Evolutionary conservation across 2,888 invertebrate genomes (phyloP), one percentile per base, ranked within the genome.

Genomic region (Nomada hirtipes): DNA sequence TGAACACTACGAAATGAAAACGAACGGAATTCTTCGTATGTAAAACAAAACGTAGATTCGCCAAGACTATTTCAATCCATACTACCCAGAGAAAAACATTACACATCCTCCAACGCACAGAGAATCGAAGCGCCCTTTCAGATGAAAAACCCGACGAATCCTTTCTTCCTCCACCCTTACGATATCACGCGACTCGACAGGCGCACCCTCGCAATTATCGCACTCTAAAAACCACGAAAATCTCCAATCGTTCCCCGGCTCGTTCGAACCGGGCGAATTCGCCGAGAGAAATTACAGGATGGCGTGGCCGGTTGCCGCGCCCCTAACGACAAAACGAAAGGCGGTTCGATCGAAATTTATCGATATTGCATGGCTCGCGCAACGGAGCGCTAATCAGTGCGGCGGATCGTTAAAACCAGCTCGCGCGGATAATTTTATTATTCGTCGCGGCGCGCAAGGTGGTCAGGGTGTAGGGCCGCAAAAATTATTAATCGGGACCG

Each of bases 401-500:
- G n/a, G 26, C 29, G 10, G 65, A 44, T 53, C 29, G 23, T 50
- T 50, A 36, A 42, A 75, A n/a, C 23, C 13, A 13, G 26, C 26
- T 26, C 18, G 36, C 15, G 52, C 59, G 13, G 23, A 18, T 52
- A 53, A 77, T 77, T 74, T 77, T 65, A 61, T 75, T 60, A 67
- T 61, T 75, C 64, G 42, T 53, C 65, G 50, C 13, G 74, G 42
- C 29, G 55, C 23, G 59, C 44, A 23, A 55, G 53, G 61, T 82
- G 76, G 71, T 42, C 74, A 47, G 63, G 10, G 63, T 75, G 71
- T 60, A 44, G 85, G 9, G 70, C 26, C 65, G 76, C 55, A 52
- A 60, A 74, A 79, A 82, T 84, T 82, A 82, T 86, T 86, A 86
- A 86, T 86, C 84, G 82, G 76, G 74, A 13, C 4, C 52, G 52